A percentile compares a stretch with the other conserved stretches of the same genome.
Conservation (phyloP, 2,113 vertebrate species). For the Pygoscelis antarcticus region DNA sequence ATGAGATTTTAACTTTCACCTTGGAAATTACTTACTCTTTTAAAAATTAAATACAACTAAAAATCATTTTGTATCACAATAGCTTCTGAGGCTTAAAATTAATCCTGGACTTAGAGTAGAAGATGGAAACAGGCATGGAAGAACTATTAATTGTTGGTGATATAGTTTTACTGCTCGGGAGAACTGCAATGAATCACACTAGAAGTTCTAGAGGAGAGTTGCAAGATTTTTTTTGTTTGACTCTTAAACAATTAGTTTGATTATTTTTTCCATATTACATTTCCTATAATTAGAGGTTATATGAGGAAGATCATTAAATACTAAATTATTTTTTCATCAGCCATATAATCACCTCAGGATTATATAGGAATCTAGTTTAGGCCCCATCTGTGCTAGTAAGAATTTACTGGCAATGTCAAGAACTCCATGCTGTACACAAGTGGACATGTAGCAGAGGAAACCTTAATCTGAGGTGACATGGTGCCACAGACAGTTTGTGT, state of each 20-base stretch:
- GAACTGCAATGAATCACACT: neutral
- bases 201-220: neutral
- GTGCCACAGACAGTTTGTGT: neutral
- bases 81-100: neutral
- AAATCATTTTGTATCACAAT: neutral
- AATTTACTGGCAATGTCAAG: constrained; percentile 62
- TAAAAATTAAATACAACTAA: neutral
- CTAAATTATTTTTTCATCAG: constrained; percentile 44
- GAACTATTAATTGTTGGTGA: neutral
- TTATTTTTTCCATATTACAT: constrained; percentile 1
- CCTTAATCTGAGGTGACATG: neutral
- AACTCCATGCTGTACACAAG: constrained; percentile 11
- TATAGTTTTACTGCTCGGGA: neutral
- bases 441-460: constrained; percentile 26
- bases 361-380: constrained; percentile 39
- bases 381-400: constrained; percentile 65
- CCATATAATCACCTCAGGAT: constrained; percentile 69
- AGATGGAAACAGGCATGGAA: neutral
- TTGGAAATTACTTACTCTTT: neutral
- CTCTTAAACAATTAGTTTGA: neutral
- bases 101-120: neutral
- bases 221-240: neutral
- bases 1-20: neutral
- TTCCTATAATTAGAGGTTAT: constrained; percentile 24
- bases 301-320: constrained; percentile 62